A percentile compares a stretch with the other conserved stretches of the same genome.
phyloP scores from a whole-genome alignment of 2,797 vertebrate genomes.

The Bovichtus diacanthus region DNA sequence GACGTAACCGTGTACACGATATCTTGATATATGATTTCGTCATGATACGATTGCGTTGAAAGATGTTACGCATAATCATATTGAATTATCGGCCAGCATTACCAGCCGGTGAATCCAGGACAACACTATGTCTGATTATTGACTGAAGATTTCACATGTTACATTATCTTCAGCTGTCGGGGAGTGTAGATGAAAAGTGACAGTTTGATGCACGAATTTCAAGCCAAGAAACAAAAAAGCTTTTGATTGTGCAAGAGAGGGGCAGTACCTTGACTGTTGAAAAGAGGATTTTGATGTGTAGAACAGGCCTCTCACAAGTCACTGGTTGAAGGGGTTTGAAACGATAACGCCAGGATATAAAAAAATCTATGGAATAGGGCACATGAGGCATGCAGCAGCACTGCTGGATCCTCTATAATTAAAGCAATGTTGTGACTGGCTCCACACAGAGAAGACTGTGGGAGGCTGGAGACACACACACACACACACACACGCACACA shows the following conservation, averaged over 20 bases:
- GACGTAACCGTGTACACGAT: no score
- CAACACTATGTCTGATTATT: neutral
- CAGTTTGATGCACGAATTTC: neutral
- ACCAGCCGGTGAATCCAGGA: slow-evolving; percentile 34
- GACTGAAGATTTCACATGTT: neutral
- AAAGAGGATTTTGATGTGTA: slow-evolving; percentile 7
- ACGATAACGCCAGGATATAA: slow-evolving; percentile 14
- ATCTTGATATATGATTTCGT: no score
- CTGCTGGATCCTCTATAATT: slow-evolving; percentile 70
- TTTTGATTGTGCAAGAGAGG: neutral
- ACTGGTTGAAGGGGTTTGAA: slow-evolving; percentile 23
- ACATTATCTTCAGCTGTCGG: neutral
- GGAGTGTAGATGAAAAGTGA: neutral
- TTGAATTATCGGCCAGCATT: no score
- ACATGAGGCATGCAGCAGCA: slow-evolving; percentile 59
- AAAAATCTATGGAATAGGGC: slow-evolving; percentile 56
- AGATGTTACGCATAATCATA: no score
- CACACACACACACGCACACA: slow-evolving; percentile 28
- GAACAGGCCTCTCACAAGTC: slow-evolving; percentile 16
- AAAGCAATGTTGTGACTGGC: slow-evolving; percentile 76
- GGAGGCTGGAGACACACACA: slow-evolving; percentile 63
- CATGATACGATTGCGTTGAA: no score
- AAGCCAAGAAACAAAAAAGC: neutral
- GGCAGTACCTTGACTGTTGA: neutral
- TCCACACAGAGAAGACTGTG: slow-evolving; percentile 59